These are phyloP conservation scores for Nothobranchius kuhntae DNA, from an alignment of 2,113 vertebrate species.

Conservation along the genomic window DNA sequence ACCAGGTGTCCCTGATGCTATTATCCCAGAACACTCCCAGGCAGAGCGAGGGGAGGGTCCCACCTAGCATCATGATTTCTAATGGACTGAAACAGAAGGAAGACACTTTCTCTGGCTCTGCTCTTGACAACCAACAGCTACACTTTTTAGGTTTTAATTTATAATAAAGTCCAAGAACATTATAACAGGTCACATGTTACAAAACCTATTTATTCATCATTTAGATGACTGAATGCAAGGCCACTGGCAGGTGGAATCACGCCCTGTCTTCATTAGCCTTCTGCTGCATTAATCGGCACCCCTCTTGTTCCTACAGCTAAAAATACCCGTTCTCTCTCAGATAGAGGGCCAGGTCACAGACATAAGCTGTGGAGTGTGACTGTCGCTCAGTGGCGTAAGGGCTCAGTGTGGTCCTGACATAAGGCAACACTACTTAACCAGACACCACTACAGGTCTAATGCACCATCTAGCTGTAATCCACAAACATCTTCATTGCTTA, in stretches of 20 bases:
- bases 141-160: slow-evolving; percentile 9
- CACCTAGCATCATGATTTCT: slow-evolving; percentile 70
- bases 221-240: slow-evolving; percentile 54
- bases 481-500: slow-evolving; percentile 2
- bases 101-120: slow-evolving; percentile 33
- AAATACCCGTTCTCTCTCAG: slow-evolving; percentile 61
- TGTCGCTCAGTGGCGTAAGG: slow-evolving; percentile 35
- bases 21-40: slow-evolving; percentile 76
- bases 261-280: slow-evolving; percentile 61
- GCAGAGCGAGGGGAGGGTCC: slow-evolving; percentile 67
- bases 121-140: slow-evolving; percentile 49
- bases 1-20: slow-evolving; percentile 75
- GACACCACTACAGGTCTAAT: slow-evolving; percentile 36
- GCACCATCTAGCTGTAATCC: slow-evolving; percentile 39
- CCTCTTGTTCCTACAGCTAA: slow-evolving; percentile 59
- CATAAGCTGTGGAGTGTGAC: slow-evolving; percentile 50
- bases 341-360: slow-evolving; percentile 64
- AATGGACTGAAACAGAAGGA: slow-evolving; percentile 48
- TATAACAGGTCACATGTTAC: background rate
- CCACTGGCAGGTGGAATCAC: slow-evolving; percentile 66
- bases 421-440: slow-evolving; percentile 44
- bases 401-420: slow-evolving; percentile 39
- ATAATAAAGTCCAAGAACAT: no score
- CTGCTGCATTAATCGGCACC: slow-evolving; percentile 59
- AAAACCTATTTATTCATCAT: slow-evolving; percentile 24